These are phyloP conservation scores for Pachycephus smyrnensis DNA, from an alignment of 2,888 invertebrate genomes.

Conservation along the genomic window DNA sequence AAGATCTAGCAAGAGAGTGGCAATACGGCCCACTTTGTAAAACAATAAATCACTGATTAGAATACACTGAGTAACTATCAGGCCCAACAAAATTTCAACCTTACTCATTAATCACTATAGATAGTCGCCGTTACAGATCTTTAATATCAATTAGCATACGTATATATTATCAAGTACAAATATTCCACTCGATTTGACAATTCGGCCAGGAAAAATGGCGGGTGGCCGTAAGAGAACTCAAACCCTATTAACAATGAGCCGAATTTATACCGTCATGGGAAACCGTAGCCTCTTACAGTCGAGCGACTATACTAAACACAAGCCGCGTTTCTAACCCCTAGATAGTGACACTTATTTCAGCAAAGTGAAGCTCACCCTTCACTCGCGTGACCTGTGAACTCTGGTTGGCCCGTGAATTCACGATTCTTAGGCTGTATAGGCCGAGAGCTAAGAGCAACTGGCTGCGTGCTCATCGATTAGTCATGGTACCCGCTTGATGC, in stretches of 20 bases:
- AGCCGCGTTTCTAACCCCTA: background rate
- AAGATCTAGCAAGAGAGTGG: conserved; percentile 1
- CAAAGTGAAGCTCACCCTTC: conserved; percentile 32
- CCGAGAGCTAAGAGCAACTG: conserved; percentile 32
- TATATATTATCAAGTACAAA: background rate
- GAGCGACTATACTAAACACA: conserved; percentile 33
- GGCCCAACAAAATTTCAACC: background rate
- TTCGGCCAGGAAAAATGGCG: background rate
- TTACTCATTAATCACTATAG: background rate
- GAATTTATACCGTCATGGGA: conserved; percentile 65
- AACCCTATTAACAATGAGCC: background rate
- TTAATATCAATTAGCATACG: background rate
- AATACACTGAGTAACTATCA: too few relatives aligned
- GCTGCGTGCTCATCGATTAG: conserved; percentile 64
- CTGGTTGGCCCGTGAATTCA: conserved; percentile 33
- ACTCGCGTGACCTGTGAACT: conserved; percentile 57
- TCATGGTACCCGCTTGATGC: conserved; percentile 59
- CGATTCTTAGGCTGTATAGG: background rate
- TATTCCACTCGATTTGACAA: background rate
- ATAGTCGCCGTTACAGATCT: background rate
- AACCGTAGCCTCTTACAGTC: conserved; percentile 61
- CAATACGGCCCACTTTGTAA: background rate
- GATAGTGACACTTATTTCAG: conserved; percentile 1
- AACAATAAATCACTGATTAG: background rate
- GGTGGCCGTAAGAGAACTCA: background rate